phyloP scores from a whole-genome alignment of 2,113 vertebrate species.

The Thinocorus orbignyianus region DNA sequence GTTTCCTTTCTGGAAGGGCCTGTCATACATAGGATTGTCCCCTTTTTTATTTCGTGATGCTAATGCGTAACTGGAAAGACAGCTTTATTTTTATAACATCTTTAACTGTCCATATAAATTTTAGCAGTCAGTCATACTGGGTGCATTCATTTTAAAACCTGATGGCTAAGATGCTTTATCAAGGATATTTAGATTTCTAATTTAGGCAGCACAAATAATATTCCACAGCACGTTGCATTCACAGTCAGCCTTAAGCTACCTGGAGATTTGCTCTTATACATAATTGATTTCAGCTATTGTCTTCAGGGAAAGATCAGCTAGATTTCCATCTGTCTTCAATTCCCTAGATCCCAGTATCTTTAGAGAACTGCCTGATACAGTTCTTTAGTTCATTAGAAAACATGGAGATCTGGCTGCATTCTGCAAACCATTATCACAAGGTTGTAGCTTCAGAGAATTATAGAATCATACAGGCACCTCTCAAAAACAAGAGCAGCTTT shows the following conservation, averaged over 20 bases:
- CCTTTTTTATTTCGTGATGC: not conserved
- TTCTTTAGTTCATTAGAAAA: not conserved
- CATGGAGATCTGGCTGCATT: not conserved
- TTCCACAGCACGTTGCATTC: not conserved
- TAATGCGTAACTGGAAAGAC: not conserved
- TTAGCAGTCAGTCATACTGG: not conserved
- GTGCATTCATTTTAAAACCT: not conserved
- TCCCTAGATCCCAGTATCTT: not conserved
- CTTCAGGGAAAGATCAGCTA: not conserved
- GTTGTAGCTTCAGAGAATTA: not conserved
- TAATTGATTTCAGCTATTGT: not conserved
- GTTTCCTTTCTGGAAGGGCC: not conserved
- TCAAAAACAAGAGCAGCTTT: not conserved
- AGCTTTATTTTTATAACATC: not conserved
- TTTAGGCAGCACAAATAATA: not conserved
- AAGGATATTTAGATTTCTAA: not conserved
- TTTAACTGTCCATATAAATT: not conserved
- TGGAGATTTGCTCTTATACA: not conserved
- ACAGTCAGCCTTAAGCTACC: not conserved
- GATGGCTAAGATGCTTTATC: not conserved
- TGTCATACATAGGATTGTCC: not conserved
- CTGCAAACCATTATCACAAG: not conserved
- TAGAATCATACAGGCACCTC: not conserved
- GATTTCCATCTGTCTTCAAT: not conserved
- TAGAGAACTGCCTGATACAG: not conserved